These are phyloP conservation scores for Solea solea DNA, from an alignment of 2,113 vertebrate genomes.

Conservation along the genomic window DNA sequence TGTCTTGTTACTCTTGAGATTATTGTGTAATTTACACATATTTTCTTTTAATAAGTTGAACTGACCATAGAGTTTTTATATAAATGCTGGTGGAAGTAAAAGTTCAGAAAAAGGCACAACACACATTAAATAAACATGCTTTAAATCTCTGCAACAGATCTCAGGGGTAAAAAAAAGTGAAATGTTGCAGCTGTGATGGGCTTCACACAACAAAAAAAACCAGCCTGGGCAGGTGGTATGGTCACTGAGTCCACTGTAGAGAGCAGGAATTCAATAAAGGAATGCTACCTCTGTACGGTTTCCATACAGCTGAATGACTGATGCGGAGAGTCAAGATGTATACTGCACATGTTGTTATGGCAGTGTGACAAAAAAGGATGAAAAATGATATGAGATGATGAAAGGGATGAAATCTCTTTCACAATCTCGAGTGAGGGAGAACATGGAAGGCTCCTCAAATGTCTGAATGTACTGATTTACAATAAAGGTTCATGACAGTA, in stretches of 20 bases:
- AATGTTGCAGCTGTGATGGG: conserved; percentile 24
- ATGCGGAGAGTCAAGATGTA: not conserved
- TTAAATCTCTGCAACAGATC: conserved; percentile 22
- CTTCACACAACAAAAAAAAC: conserved; percentile 17
- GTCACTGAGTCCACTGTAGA: not conserved
- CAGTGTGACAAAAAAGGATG: not conserved
- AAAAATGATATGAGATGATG: not conserved
- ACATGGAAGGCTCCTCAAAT: not conserved
- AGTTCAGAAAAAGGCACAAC: not conserved
- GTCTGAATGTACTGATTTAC: not conserved
- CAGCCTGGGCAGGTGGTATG: conserved; percentile 18
- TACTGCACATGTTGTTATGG: not conserved
- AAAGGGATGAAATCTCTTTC: conserved; percentile 1
- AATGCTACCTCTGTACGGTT: not conserved
- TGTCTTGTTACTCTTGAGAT: not conserved
- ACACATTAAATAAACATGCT: not conserved
- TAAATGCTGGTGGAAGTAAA: no score
- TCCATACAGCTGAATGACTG: not conserved
- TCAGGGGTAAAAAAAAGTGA: conserved; percentile 1
- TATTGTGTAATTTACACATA: not conserved
- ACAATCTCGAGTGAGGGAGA: not conserved
- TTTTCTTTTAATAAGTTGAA: not conserved
- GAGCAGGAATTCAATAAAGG: not conserved
- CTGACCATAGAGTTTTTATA: no score
- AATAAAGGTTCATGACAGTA: not conserved